Evolutionary conservation across 2,113 vertebrate species (phyloP), one percentile per base, ranked within the genome.

Genomic region (Hypomesus transpacificus): DNA sequence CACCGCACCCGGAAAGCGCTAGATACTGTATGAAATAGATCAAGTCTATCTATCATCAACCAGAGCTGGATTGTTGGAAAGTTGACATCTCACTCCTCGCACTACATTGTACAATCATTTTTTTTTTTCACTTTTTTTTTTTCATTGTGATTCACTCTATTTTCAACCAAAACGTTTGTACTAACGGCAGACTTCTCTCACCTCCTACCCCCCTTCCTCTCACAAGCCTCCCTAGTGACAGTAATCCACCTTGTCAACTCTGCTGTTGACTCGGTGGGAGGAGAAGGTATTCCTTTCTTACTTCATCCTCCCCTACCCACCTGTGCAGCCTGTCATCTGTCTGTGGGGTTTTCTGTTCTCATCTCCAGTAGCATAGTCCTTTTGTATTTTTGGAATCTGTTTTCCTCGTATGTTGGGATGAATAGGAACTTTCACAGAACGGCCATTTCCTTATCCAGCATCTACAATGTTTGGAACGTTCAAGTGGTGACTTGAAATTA

Each of bases 181-280:
- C 89, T 94, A 93, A 94, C 84, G 77, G 75, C 86, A 87, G 87
- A 80, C 86, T 88, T 92, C 91, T 92, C 91, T 92, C 89, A 94
- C 90, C 91, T 90, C 77, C 89, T 89, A 94, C 90, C 91, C 90
- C 75, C 81, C 90, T 75, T 81, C 88, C 91, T 88, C 72, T 92
- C 90, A 90, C 94, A 98, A 98, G 96, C 96, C 95, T 98, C 96
- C 96, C 21, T 96, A 93, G 96, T 96, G 95, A 98, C 96, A 87
- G 95, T 98, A 91, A 94, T 97, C 91, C 96, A 96, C 95, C 94
- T 93, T 95, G 97, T 97, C 95, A 97, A 91, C 90, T 85, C 91
- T 88, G 92, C 91, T 81, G 93, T 96, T 96, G 94, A 94, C 93
- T 93, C 86, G 93, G 96, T 96, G 94, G 94, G 90, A 91, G 85